Conservation (phyloP, 1,140 invertebrate species). For the Coptotermes formosanus region DNA sequence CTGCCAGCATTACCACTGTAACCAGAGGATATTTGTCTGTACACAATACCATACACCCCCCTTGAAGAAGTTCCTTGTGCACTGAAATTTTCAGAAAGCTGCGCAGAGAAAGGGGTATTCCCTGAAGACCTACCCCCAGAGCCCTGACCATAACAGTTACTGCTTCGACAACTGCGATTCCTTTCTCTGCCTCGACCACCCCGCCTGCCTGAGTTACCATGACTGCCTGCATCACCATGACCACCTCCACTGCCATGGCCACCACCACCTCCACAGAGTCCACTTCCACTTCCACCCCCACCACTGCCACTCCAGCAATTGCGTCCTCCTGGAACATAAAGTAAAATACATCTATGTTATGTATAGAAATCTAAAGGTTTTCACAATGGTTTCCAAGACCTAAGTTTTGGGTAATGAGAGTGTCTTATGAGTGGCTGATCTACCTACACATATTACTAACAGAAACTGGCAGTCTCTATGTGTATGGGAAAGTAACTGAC, state of each 20-base stretch:
- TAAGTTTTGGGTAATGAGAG: too few species aligned
- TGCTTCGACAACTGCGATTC: neutral
- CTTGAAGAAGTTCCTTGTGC: neutral
- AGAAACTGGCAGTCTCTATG: too few species aligned
- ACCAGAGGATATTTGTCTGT: neutral
- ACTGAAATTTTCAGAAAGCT: neutral
- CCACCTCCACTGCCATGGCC: neutral
- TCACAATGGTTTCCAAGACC: neutral
- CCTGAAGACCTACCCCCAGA: neutral
- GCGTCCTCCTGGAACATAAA: neutral
- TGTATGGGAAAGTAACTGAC: too few species aligned
- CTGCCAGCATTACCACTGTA: neutral
- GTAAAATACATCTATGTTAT: neutral
- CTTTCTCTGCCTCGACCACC: constrained; percentile 5
- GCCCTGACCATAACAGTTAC: neutral
- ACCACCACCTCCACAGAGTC: neutral
- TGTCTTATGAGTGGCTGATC: too few species aligned
- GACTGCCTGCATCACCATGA: neutral
- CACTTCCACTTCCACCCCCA: neutral
- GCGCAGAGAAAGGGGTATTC: neutral
- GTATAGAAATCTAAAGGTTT: neutral
- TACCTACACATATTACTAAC: too few species aligned
- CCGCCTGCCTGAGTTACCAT: neutral
- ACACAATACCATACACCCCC: neutral
- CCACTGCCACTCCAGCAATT: neutral